Evolutionary conservation across 2,797 vertebrate genomes (phyloP).

Genomic region (Schizopygopsis malacanthus): DNA sequence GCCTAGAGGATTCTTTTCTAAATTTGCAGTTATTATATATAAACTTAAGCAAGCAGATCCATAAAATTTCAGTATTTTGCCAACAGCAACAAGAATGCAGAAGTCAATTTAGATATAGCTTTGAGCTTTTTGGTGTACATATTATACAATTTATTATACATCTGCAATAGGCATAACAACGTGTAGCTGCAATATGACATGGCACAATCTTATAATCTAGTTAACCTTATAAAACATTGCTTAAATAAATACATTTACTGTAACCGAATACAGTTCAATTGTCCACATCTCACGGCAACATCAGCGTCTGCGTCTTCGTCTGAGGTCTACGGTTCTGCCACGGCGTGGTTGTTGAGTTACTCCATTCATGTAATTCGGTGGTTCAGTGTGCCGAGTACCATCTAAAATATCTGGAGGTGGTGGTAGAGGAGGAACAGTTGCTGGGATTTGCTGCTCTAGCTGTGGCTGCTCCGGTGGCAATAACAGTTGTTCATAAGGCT

Average conservation of each 20-base stretch:
- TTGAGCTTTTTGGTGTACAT: constrained; percentile 28
- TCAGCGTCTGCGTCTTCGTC: constrained; percentile 78
- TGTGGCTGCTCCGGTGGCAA: constrained; percentile 70
- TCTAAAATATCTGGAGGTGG: constrained; percentile 72
- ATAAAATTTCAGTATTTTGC: constrained; percentile 28
- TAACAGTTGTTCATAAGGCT: constrained; percentile 66
- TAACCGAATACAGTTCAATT: constrained; percentile 46
- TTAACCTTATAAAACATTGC: constrained; percentile 54
- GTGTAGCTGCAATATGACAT: constrained; percentile 46
- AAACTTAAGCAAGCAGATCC: constrained; percentile 37
- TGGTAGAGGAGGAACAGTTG: constrained; percentile 62
- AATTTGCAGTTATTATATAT: constrained; percentile 25
- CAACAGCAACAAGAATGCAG: constrained; percentile 17
- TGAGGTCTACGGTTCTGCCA: constrained; percentile 78
- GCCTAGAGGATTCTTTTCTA: not conserved
- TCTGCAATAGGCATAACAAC: constrained; percentile 52
- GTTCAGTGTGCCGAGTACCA: constrained; percentile 70
- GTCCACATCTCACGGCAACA: constrained; percentile 20
- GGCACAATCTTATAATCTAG: constrained; percentile 43
- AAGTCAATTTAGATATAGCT: constrained; percentile 24
- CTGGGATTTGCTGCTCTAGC: constrained; percentile 68
- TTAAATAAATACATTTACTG: constrained; percentile 58
- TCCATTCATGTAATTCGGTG: constrained; percentile 66
- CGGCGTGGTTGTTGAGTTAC: constrained; percentile 72
- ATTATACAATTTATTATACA: constrained; percentile 33